phyloP scores from a whole-genome alignment of 2,113 vertebrate genomes.

The Sorex fumeus region DNA sequence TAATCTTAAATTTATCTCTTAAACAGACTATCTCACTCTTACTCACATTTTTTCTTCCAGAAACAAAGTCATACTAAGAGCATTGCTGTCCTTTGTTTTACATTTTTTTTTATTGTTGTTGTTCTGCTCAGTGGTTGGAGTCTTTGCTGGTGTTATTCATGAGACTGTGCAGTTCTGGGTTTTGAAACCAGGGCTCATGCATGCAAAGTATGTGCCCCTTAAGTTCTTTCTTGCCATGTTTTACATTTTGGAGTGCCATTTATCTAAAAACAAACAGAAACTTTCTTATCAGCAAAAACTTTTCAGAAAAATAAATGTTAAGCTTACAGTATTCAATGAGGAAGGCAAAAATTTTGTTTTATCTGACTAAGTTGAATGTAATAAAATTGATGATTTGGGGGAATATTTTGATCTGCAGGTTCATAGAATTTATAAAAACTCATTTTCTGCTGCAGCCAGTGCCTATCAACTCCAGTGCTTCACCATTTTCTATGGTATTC shows the following conservation, averaged over 20 bases:
- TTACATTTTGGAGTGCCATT: background rate
- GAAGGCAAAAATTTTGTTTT: constrained; percentile 1
- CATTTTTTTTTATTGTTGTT: no score
- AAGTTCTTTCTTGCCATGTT: background rate
- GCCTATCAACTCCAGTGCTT: background rate
- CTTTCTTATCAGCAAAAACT: constrained; percentile 34
- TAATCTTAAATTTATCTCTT: background rate
- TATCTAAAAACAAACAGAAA: background rate
- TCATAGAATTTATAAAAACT: background rate
- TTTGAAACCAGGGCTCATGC: no score
- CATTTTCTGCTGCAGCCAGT: background rate
- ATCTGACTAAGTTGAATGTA: constrained; percentile 7
- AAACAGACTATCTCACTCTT: constrained; percentile 27
- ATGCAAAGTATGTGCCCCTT: no score
- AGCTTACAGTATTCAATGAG: background rate
- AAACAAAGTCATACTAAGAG: background rate
- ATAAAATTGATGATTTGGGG: background rate
- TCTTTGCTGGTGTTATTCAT: no score
- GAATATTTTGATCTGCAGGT: background rate
- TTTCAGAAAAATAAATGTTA: background rate
- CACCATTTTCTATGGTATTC: background rate
- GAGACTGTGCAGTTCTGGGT: no score
- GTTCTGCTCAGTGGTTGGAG: no score
- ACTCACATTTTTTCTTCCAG: background rate
- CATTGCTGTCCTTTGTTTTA: background rate